Base-by-base conservation (phyloP, 2,797 vertebrate genomes). In the Propithecus deckenii region DNA sequence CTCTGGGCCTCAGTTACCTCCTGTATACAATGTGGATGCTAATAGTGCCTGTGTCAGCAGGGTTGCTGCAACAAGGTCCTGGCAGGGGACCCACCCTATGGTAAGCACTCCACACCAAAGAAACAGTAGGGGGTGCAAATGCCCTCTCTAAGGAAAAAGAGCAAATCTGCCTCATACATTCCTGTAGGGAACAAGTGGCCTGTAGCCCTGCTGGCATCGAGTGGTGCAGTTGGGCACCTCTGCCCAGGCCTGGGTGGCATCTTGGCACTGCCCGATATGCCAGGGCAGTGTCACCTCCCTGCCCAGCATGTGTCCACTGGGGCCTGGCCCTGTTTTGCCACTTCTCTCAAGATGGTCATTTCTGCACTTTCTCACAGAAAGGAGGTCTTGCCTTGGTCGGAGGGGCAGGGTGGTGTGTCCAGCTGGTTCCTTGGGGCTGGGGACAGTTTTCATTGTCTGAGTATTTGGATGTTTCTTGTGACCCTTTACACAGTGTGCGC, bases 241-340 rank as follows among this genome's bases (percentile, higher is more conserved):
- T 8, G n/a, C 25, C 43, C 30, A 20, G 46, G 15, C 43, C 72
- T 9, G 32, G 22, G 3, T 25, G 59, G 23, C 18, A 0, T 59
- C 50, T 30, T 4, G 0, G 6, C 17, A 4, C 75, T 14, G 4
- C 63, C 59, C 0, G 0, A 17, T 3, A 6, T 9, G 11, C 86
- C 46, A 18, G 32, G 38, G 48, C 0, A 0, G 25, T 0, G 4
- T 32, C 22, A 18, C 72, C 79, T 50, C 52, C 15, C 30, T 1
- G 4, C 22, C 7, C 30, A 18, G 30, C 28, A 32, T 35, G 25
- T 4, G 4, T 6, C 46, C n/a, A 0, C 20, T 15, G 20, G 52
- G 65, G 18, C 69, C 67, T 63, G 63, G 63, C 50, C 65, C 38
- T 17, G 74, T 25, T 20, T 41, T 43, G 43, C 61, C 14, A 0